A percentile compares a stretch with the other conserved stretches of the same genome.
phyloP scores from a whole-genome alignment of 2,113 vertebrate genomes.

The Dolichallabes microphthalmus region DNA sequence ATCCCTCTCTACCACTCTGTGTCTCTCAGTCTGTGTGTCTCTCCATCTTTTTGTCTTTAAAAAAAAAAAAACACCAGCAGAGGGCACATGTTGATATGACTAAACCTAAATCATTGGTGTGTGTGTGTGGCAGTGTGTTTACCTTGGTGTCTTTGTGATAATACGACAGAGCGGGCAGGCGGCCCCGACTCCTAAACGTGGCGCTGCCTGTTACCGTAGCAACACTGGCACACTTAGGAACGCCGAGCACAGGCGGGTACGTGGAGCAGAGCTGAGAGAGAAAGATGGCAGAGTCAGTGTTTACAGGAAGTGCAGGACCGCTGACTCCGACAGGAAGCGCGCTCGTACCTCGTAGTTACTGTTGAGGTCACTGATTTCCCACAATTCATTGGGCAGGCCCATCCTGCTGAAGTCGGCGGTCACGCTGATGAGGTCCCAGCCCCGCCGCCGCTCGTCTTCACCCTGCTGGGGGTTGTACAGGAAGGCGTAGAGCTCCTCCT shows the following conservation, averaged over 20 bases:
- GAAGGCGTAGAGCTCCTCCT: constrained; percentile 81
- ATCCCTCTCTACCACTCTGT: neutral
- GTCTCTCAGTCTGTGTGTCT: neutral
- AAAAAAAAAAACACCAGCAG: neutral
- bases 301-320: constrained; percentile 10
- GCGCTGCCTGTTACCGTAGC: constrained; percentile 75
- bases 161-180: constrained; percentile 79
- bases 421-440: constrained; percentile 74
- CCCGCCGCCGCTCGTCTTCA: constrained; percentile 69
- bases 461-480: constrained; percentile 76
- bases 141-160: constrained; percentile 77
- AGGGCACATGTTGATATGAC: neutral
- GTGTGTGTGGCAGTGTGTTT: constrained; percentile 42
- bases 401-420: constrained; percentile 74
- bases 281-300: neutral
- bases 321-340: constrained; percentile 14
- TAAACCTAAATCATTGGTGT: neutral
- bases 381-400: constrained; percentile 75
- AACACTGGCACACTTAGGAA: constrained; percentile 70
- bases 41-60: too few species aligned
- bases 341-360: constrained; percentile 74
- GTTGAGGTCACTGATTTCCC: constrained; percentile 76
- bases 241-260: constrained; percentile 71
- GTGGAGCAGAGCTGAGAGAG: constrained; percentile 75
- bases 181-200: constrained; percentile 79